Conservation (phyloP, 2,888 invertebrate species). For the Tachystola acroxantha region DNA sequence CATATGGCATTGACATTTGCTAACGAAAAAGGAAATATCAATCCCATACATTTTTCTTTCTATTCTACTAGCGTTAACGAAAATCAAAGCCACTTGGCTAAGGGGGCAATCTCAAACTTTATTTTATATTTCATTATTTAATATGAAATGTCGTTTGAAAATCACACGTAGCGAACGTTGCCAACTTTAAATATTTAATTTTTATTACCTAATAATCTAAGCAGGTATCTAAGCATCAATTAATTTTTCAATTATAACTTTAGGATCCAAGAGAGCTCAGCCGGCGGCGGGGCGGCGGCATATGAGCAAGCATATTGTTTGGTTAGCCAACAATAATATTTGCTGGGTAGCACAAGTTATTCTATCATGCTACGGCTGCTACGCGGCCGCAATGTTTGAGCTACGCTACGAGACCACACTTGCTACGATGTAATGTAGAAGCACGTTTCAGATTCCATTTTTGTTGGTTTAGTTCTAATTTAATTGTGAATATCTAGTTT, state of each 20-base stretch:
- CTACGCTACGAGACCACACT: slow-evolving; percentile 3
- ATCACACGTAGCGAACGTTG: no score
- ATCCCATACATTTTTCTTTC: no score
- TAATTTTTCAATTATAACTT: slow-evolving; percentile 1
- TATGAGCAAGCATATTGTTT: slow-evolving; percentile 25
- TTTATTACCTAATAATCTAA: no score
- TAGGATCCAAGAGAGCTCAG: background rate
- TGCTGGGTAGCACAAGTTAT: slow-evolving; percentile 36
- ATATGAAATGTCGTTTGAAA: no score
- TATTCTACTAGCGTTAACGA: no score
- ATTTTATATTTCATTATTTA: no score
- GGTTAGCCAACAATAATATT: slow-evolving; percentile 49
- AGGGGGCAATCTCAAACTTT: no score
- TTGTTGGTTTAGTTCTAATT: slow-evolving; percentile 1
- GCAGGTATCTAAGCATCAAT: no score
- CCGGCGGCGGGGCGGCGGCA: background rate
- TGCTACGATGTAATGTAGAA: background rate
- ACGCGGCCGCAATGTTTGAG: slow-evolving; percentile 10
- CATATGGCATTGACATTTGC: no score
- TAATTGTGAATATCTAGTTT: background rate
- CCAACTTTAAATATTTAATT: no score
- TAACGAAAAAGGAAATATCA: no score
- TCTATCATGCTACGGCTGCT: slow-evolving; percentile 20
- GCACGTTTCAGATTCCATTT: background rate
- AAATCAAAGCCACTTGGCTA: no score